These are phyloP conservation scores for Phocoena phocoena DNA, from an alignment of 2,113 vertebrate species.

Conservation along the genomic window DNA sequence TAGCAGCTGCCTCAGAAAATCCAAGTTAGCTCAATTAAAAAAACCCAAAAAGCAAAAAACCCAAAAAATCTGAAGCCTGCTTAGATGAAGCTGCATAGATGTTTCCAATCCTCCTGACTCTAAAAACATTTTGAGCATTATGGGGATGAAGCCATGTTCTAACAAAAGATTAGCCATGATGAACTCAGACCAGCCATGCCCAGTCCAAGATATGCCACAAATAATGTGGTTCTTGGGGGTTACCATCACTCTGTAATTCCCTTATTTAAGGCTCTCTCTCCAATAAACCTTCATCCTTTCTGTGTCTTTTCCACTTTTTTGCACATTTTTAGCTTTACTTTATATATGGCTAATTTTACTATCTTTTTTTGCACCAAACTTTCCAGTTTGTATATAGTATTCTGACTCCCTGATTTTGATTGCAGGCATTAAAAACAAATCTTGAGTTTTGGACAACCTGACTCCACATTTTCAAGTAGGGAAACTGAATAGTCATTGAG, in stretches of 20 bases:
- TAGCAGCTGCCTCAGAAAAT: neutral
- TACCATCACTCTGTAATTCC: neutral
- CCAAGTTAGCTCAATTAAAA: neutral
- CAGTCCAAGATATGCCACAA: neutral
- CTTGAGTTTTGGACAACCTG: neutral
- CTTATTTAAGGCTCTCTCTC: neutral
- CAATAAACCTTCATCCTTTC: neutral
- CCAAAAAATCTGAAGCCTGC: neutral
- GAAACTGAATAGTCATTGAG: neutral
- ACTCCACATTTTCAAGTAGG: neutral
- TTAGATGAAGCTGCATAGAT: neutral
- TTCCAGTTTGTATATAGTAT: neutral
- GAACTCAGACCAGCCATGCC: neutral
- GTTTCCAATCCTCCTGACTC: neutral
- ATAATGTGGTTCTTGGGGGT: neutral
- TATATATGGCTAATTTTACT: neutral
- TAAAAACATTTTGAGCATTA: neutral
- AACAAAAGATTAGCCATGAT: neutral
- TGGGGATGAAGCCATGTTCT: accelerated
- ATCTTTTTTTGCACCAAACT: neutral
- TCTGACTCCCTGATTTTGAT: neutral
- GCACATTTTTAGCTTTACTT: neutral
- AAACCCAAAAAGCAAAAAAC: neutral
- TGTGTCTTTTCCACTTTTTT: neutral
- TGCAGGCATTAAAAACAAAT: neutral